phyloP scores from a whole-genome alignment of 2,797 vertebrate species.

The Mionectes olivaceus region DNA sequence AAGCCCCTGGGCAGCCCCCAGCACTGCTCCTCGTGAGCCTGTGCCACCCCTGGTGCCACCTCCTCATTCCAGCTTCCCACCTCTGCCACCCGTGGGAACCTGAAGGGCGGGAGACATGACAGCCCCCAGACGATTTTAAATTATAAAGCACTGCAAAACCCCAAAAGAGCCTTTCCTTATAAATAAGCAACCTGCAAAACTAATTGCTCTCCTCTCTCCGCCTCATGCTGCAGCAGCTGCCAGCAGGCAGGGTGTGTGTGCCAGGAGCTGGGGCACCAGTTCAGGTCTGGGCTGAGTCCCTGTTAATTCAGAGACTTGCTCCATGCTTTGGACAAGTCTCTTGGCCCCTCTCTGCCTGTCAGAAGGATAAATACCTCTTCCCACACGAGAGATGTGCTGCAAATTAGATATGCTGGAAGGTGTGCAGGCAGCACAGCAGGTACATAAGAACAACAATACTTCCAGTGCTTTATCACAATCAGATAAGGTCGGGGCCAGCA shows the following conservation, averaged over 20 bases:
- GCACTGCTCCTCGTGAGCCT: neutral
- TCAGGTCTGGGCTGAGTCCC: neutral
- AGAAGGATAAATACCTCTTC: constrained; percentile 39
- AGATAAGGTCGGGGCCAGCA: neutral
- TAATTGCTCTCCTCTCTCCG: neutral
- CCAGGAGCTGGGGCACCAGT: neutral
- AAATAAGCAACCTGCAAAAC: neutral
- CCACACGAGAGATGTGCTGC: neutral
- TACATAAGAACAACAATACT: neutral
- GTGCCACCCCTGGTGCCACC: rapidly evolving
- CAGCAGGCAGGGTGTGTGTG: neutral
- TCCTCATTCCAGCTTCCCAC: neutral
- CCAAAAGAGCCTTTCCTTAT: neutral
- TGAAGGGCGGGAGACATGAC: rapidly evolving
- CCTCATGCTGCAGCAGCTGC: neutral
- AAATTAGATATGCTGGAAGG: neutral
- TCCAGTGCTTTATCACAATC: neutral
- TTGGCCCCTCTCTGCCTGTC: neutral
- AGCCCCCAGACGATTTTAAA: neutral
- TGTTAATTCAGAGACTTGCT: neutral
- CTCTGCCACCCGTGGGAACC: neutral
- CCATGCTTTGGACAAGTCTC: neutral
- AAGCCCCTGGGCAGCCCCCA: neutral
- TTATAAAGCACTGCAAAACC: neutral
- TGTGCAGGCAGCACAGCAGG: neutral